Evolutionary conservation across 2,797 vertebrate genomes (phyloP), one percentile per base, ranked within the genome.

Genomic region (Falco cherrug): DNA sequence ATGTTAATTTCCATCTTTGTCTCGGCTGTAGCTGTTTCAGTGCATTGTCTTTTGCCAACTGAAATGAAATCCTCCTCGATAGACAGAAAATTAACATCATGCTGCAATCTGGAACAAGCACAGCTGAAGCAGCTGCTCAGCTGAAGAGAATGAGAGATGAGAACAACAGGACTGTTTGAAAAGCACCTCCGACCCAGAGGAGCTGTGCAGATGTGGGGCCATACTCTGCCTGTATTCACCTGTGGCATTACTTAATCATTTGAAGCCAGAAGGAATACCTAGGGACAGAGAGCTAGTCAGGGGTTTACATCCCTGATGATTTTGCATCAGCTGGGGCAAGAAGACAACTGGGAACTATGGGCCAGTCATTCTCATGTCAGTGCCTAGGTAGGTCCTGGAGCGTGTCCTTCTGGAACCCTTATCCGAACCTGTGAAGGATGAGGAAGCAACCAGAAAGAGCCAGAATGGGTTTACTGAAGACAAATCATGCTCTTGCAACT

Each of bases 51-150:
- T 94, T 83, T 84, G 81, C 71, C 68, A 80, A 87, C 50, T 73
- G 87, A 95, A 96, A 93, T 71, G 74, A 96, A 95, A 89, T 76
- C 76, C 74, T 94, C 86, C 79, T 89, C 3, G 4, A 96, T 3
- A 89, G 91, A 83, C 91, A 95, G 86, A 91, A 92, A 93, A 97
- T 93, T 70, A 96, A 70, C 67, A 92, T 84, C 77, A 54, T 41
- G 64, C 54, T 83, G 35, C 61, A 94, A 57, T 93, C 91, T 93
- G 88, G 76, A 91, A 65, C 41, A 47, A 96, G 74, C 81, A 90
- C 89, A 94, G 93, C 84, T 82, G 92, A 92, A 96, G 78, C 95
- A 97, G 94, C 93, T 95, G 94, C 84, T 87, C 18, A 29, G 86
- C 65, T 63, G 51, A 67, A 91, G 74, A 78, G 87, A 89, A 56